Evolutionary conservation across 2,888 invertebrate species (phyloP), one percentile per base, ranked within the genome.

Genomic region (Coelopa pilipes): DNA sequence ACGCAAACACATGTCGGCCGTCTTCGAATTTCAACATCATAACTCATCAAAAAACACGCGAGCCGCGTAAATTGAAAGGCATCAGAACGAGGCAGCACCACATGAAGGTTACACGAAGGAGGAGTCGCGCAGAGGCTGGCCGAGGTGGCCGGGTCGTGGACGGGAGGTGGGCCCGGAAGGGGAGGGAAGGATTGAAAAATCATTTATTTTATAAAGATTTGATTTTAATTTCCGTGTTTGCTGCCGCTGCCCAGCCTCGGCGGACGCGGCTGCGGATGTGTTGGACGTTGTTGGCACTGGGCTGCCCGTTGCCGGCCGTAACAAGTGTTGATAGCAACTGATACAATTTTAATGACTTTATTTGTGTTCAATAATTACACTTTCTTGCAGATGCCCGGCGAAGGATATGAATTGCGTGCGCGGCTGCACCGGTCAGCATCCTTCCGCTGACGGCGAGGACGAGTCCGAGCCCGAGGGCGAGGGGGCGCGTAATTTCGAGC

Each of bases 331-430:
- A 69, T 73, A 60, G 63, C 67, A 49, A 68, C 74, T 78, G 76
- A 76, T 77, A 77, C 47, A 76, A 75, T 75, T 78, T 76, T 79
- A 79, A 79, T 79, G 76, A 75, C 78, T 79, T 78, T 70, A 79
- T 76, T 74, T 72, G 46, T 46, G 59, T 68, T 59, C 76, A 66
- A 60, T 72, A 67, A 72, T 72, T 76, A 74, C 72, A 77, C 47
- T 73, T 70, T 70, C 57, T 68, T 53, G 50, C 57, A 21, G 24
- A 15, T 47, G 57, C 13, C 45, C 66, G 74, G 72, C 71, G 72
- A 76, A 76, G 78, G 78, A 78, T 75, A 70, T 73, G 55, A 76
- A 75, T 76, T 77, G 79, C 78, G 75, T 74, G 74, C 60, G 72
- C 57, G 45, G 21, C 59, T 34, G 19, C 57, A 34, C 34, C 7